A percentile compares a stretch with the other conserved stretches of the same genome.
These are phyloP conservation scores for Bubalus kerabau DNA, from an alignment of 2,113 vertebrate genomes.

Conservation along the genomic window DNA sequence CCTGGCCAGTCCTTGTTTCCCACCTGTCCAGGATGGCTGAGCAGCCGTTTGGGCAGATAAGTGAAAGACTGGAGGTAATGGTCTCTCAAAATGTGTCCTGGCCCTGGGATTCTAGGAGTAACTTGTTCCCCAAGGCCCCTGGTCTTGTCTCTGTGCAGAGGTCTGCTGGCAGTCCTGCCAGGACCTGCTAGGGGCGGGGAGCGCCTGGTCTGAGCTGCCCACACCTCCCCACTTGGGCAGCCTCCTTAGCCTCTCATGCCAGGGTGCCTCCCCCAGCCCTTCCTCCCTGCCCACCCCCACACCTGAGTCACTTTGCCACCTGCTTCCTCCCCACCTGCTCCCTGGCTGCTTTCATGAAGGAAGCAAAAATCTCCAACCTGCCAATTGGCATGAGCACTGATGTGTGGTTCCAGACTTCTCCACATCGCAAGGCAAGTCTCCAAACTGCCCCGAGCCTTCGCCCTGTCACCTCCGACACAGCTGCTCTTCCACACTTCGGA, in stretches of 20 bases:
- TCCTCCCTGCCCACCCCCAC: neutral
- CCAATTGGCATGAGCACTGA: neutral
- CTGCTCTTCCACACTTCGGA: neutral
- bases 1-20: neutral
- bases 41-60: neutral
- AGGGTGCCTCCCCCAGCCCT: neutral
- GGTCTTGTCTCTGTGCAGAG: neutral
- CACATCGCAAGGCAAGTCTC: neutral
- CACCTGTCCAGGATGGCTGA: neutral
- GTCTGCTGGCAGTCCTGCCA: neutral
- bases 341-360: neutral
- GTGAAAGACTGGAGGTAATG: neutral
- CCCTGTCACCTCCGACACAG: neutral
- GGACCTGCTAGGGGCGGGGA: no score
- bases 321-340: constrained; percentile 30
- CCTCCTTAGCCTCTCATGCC: neutral
- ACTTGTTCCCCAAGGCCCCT: neutral
- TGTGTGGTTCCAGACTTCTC: neutral
- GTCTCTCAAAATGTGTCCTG: neutral
- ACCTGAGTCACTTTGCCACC: neutral
- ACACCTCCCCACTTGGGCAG: neutral
- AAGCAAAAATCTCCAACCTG: neutral
- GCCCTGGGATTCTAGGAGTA: neutral
- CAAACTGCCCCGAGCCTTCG: neutral
- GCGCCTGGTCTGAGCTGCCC: neutral